A percentile compares a stretch with the other conserved stretches of the same genome.
phyloP scores from a whole-genome alignment of 2,113 vertebrate species.

The Ammodytes marinus region DNA sequence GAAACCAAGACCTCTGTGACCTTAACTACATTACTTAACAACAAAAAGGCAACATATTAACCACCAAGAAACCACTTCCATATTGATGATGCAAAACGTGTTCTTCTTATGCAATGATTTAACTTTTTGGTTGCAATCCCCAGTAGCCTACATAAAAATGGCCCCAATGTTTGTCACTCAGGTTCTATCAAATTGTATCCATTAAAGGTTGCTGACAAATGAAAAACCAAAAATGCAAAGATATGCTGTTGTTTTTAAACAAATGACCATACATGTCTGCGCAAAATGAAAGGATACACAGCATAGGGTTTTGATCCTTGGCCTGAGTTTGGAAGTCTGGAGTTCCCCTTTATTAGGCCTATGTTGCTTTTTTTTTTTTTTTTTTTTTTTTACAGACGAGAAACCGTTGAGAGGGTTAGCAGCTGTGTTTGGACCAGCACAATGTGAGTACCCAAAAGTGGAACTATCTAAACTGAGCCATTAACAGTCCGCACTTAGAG shows the following conservation, averaged over 20 bases:
- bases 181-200: not conserved
- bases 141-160: not conserved
- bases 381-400: not conserved
- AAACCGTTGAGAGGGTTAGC: slow-evolving; percentile 27
- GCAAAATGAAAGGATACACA: not conserved
- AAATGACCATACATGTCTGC: not conserved
- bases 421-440: slow-evolving; percentile 70
- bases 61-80: not conserved
- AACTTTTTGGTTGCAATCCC: not conserved
- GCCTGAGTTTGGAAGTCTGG: not conserved
- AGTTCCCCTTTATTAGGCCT: not conserved
- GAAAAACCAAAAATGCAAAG: not conserved
- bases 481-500: slow-evolving; percentile 31
- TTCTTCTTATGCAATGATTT: not conserved
- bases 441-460: slow-evolving; percentile 28
- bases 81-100: too few relatives aligned
- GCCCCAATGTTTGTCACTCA: not conserved
- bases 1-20: not conserved
- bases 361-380: not conserved
- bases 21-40: not conserved
- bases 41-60: not conserved
- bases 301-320: not conserved
- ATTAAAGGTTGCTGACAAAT: not conserved
- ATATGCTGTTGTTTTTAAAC: not conserved
- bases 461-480: slow-evolving; percentile 46